These are phyloP conservation scores for Allobates femoralis DNA, from an alignment of 2,797 vertebrate species.

Conservation along the genomic window DNA sequence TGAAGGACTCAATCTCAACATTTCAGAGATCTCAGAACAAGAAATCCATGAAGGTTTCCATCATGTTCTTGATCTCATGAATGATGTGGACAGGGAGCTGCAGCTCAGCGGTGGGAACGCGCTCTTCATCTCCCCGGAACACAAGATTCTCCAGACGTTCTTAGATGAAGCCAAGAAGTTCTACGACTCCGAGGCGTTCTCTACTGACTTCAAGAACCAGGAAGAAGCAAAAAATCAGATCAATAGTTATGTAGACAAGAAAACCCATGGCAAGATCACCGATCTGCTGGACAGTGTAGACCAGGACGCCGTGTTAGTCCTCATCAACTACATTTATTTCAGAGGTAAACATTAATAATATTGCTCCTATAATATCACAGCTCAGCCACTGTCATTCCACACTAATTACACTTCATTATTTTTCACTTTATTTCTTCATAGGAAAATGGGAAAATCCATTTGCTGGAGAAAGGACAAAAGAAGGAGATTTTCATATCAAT, in stretches of 20 bases:
- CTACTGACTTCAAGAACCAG: conserved; percentile 77
- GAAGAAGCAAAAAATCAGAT: conserved; percentile 76
- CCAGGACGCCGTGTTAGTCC: conserved; percentile 79
- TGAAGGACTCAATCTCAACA: conserved; percentile 78
- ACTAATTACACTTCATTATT: no score
- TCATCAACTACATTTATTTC: conserved; percentile 84
- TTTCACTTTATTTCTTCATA: no score
- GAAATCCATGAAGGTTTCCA: conserved; percentile 81
- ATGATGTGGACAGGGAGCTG: conserved; percentile 65
- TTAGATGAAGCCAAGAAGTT: conserved; percentile 73
- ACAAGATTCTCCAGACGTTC: conserved; percentile 77
- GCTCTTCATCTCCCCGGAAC: conserved; percentile 77
- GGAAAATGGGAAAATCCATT: no score
- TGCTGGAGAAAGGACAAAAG: no score
- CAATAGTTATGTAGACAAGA: conserved; percentile 81
- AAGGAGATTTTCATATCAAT: no score
- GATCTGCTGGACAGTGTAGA: conserved; percentile 83
- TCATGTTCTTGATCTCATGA: conserved; percentile 72
- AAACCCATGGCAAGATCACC: conserved; percentile 86
- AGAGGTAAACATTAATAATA: background rate
- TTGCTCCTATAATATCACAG: no score
- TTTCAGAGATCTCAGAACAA: conserved; percentile 69
- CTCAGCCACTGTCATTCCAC: no score
- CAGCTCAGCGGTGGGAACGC: conserved; percentile 79
- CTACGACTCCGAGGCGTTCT: conserved; percentile 77